Evolutionary conservation across 1,140 invertebrate genomes (phyloP).

Genomic region (Eumaeus atala): DNA sequence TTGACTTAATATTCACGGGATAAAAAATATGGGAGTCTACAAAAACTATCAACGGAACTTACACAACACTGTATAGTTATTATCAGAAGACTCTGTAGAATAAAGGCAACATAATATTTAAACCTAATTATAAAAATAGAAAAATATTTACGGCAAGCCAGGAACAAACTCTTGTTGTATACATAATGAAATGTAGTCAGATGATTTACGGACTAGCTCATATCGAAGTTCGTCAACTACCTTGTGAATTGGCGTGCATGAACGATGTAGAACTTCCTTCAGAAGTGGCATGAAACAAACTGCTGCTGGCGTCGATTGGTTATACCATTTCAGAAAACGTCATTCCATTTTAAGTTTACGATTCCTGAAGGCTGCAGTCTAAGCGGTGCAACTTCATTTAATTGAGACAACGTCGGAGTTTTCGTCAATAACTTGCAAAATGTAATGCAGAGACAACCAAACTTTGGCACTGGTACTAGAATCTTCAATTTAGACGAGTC

Average conservation of each 20-base stretch:
- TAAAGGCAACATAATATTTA: too few species aligned
- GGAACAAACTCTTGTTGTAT: not conserved
- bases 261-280: too few species aligned
- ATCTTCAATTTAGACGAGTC: slow-evolving; percentile 63
- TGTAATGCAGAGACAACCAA: slow-evolving; percentile 24
- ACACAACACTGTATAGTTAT: too few species aligned
- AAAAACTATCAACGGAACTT: too few species aligned
- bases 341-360: slow-evolving; percentile 39
- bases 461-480: slow-evolving; percentile 25
- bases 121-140: not conserved
- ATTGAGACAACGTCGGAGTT: slow-evolving; percentile 38
- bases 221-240: not conserved
- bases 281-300: slow-evolving; percentile 4
- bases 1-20: too few species aligned
- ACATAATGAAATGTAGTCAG: slow-evolving; percentile 10
- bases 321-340: slow-evolving; percentile 48
- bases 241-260: slow-evolving; percentile 11
- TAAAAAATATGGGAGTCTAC: too few species aligned
- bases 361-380: slow-evolving; percentile 47
- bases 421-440: slow-evolving; percentile 42
- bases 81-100: too few species aligned
- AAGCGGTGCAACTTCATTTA: slow-evolving; percentile 49
- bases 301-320: slow-evolving; percentile 52
- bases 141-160: not conserved
- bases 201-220: slow-evolving; percentile 10